Conservation (phyloP, 2,888 invertebrate species). For the Scaeva pyrastri region DNA sequence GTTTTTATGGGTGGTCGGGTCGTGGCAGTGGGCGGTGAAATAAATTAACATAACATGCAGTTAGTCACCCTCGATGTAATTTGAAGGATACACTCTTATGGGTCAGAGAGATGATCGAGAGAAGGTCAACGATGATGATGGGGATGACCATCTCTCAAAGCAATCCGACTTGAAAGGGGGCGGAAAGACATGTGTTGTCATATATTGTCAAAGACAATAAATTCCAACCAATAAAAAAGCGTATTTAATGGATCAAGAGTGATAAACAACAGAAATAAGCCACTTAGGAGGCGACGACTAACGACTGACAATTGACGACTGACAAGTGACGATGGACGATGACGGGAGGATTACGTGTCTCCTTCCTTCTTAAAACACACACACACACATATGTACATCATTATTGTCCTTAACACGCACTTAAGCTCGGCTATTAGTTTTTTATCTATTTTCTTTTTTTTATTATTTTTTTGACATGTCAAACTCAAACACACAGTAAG, state of each 20-base stretch:
- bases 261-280: slow-evolving; percentile 29
- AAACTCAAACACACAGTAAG: no score
- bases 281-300: slow-evolving; percentile 16
- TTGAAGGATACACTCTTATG: slow-evolving; percentile 26
- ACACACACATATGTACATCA: slow-evolving; percentile 7
- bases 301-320: background rate
- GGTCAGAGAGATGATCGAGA: slow-evolving; percentile 34
- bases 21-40: slow-evolving; percentile 41
- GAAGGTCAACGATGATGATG: slow-evolving; percentile 18
- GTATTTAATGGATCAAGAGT: background rate
- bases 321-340: background rate
- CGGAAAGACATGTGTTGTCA: slow-evolving; percentile 30
- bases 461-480: slow-evolving; percentile 1
- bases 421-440: background rate
- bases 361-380: background rate
- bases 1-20: slow-evolving; percentile 17
- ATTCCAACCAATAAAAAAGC: slow-evolving; percentile 13
- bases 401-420: slow-evolving; percentile 41
- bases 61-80: slow-evolving; percentile 45
- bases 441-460: no score
- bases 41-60: slow-evolving; percentile 57
- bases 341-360: background rate
- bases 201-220: slow-evolving; percentile 18
- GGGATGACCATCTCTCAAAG: background rate
- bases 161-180: no score